Percentiles rank a stretch among this genome's conserved stretches.
These are phyloP conservation scores for Rhagologus leucostigma DNA, from an alignment of 2,113 vertebrate species.

Conservation along the genomic window DNA sequence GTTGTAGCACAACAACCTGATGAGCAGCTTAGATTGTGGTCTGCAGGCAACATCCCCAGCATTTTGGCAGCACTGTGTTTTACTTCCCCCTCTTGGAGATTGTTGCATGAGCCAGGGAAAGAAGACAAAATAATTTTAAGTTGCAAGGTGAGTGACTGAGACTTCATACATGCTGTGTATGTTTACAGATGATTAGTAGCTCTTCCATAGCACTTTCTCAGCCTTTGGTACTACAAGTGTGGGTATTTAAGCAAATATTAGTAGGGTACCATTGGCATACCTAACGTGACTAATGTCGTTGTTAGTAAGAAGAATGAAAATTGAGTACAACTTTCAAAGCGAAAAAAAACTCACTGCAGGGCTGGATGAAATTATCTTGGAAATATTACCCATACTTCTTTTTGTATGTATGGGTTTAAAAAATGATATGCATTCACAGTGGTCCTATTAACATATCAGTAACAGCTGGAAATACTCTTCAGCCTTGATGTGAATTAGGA, in stretches of 20 bases:
- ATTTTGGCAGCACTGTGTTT: background rate
- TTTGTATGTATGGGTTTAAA: background rate
- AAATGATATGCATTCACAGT: background rate
- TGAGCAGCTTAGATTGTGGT: background rate
- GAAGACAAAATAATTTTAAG: background rate
- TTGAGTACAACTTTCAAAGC: background rate
- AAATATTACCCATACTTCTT: background rate
- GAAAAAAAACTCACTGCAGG: background rate
- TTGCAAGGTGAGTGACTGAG: background rate
- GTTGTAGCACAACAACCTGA: background rate
- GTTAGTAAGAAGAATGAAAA: background rate
- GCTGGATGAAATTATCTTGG: background rate
- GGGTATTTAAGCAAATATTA: background rate
- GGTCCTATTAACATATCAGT: background rate
- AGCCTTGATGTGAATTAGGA: background rate
- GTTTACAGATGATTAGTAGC: background rate
- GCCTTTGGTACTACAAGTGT: background rate
- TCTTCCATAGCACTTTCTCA: background rate
- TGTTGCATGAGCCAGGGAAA: background rate
- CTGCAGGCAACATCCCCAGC: background rate
- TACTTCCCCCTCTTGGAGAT: background rate
- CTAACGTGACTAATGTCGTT: background rate
- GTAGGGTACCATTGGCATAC: background rate
- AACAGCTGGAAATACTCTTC: constrained; percentile 25
- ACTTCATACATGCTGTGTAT: background rate